phyloP scores from a whole-genome alignment of 2,797 vertebrate species.

The Rhynchonycteris naso region DNA sequence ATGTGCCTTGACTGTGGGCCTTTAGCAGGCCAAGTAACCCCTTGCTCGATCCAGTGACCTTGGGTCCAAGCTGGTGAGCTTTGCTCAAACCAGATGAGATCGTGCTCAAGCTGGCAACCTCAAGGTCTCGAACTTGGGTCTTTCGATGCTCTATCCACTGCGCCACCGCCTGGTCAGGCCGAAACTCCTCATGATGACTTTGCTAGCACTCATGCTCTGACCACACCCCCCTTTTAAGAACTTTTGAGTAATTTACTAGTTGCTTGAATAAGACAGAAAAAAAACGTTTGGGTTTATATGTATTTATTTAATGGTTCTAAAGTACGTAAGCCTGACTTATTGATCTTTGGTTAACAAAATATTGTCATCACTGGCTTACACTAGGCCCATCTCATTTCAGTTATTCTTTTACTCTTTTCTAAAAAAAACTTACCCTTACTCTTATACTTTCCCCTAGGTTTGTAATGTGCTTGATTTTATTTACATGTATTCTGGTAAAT shows the following conservation, averaged over 20 bases:
- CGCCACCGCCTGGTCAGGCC: no score
- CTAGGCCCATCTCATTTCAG: not conserved
- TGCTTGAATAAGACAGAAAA: not conserved
- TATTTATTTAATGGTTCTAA: not conserved
- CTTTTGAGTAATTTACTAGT: not conserved
- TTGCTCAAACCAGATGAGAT: no score
- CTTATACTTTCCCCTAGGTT: not conserved
- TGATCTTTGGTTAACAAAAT: not conserved
- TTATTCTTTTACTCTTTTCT: constrained; percentile 12
- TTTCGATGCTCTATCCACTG: no score
- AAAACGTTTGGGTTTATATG: not conserved
- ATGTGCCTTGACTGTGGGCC: no score
- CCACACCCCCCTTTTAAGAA: not conserved
- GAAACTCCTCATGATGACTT: not conserved
- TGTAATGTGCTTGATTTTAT: not conserved
- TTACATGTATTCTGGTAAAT: not conserved
- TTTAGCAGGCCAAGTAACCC: no score
- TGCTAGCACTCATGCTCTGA: not conserved
- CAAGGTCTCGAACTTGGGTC: no score
- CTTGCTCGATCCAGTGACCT: no score
- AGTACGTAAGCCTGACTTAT: not conserved
- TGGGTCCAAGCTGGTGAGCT: no score
- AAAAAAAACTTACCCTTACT: not conserved
- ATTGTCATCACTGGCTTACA: not conserved
- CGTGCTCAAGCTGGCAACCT: no score